Evolutionary conservation across 2,888 invertebrate species (phyloP), one percentile per base, ranked within the genome.

Genomic region (Leptopilina syphax): DNA sequence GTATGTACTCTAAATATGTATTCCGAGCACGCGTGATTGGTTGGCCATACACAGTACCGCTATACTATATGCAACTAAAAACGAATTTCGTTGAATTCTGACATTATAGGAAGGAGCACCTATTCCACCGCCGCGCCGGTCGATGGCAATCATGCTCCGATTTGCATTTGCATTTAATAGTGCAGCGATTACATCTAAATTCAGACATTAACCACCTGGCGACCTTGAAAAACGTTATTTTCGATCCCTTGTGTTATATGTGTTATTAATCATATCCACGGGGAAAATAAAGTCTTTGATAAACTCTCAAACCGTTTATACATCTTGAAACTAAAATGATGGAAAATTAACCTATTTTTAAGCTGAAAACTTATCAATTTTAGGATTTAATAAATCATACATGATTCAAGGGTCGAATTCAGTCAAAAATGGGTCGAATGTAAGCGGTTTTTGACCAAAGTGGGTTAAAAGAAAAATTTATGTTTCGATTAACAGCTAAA

Each of bases 1-100:
- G 44, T 44, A 63, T 50, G 27, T 65, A 77, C 78, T 73, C 70
- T 79, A 63, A 78, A 81, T 77, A 83, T 76, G 78, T 83, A 85
- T 85, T 84, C 84, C 79, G 80, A 41, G 70, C 84, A 82, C 77
- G 82, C 60, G 47, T 34, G 7, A 5, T 6, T 34, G 57, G 73
- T 57, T 73, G 73, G 54, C 73, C 57, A 27, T 27, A 27, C 57
- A 18, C 18, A 18, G 18, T 18, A 73, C 57, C 73, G 34, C 73
- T 73, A 57, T 78, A 44, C 7, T 77, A 79, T 83, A 82, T 34
- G 34, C 34, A 34, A 34, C 34, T 34, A 77, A 83, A 79, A 80
- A 82, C 73, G 80, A 78, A 83, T 82, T 50, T 81, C 70, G 80
- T 77, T 80, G 80, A 34, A 34, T 76, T 66, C 67, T 47, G 66